Conservation (phyloP, 2,888 invertebrate species). For the Drosophila seclusa region DNA sequence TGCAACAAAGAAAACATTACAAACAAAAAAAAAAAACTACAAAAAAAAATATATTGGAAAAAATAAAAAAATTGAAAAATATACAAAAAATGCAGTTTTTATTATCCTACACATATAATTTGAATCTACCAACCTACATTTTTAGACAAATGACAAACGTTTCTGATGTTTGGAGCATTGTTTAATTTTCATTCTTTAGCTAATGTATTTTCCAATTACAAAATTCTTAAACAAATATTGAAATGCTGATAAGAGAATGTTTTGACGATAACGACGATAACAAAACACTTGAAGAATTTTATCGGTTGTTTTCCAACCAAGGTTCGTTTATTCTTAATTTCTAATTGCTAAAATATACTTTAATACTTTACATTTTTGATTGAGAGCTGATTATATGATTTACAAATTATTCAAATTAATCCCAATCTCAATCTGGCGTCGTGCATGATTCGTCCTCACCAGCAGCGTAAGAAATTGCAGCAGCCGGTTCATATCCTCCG, state of each 20-base stretch:
- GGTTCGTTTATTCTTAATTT: not conserved
- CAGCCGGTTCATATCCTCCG: slow-evolving; percentile 91
- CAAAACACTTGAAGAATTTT: not conserved
- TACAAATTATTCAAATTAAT: too few relatives aligned
- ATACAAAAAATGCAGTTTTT: slow-evolving; percentile 18
- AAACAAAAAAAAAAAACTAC: slow-evolving; percentile 53
- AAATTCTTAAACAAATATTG: not conserved
- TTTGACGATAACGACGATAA: not conserved
- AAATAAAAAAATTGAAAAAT: slow-evolving; percentile 79
- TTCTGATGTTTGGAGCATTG: not conserved
- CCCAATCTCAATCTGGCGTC: not conserved
- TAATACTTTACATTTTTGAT: not conserved
- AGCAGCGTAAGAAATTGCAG: slow-evolving; percentile 92
- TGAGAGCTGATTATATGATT: not conserved
- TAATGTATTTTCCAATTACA: not conserved
- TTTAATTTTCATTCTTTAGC: not conserved
- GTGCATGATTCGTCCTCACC: slow-evolving; percentile 85
- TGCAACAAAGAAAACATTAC: slow-evolving; percentile 61
- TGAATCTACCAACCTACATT: not conserved
- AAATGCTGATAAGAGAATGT: not conserved
- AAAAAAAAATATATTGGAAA: slow-evolving; percentile 77
- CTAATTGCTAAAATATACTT: not conserved
- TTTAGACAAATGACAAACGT: not conserved
- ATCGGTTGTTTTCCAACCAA: not conserved
- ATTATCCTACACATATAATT: not conserved